Percentiles rank a stretch among this genome's conserved stretches.
phyloP scores from a whole-genome alignment of 2,797 vertebrate genomes.

The Macropus fuliginosus region DNA sequence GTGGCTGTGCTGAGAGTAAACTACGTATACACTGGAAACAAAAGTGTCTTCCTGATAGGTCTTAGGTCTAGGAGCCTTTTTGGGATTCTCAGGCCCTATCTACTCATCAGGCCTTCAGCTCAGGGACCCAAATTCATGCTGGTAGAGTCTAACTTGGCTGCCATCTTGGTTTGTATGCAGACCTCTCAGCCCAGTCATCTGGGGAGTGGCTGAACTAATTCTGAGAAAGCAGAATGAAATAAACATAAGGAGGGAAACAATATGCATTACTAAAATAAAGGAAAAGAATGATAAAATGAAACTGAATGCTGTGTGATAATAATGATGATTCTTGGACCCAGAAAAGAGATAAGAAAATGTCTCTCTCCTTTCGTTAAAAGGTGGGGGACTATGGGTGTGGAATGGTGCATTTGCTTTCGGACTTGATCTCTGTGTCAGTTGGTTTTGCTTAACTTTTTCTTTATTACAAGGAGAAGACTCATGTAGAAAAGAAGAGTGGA shows the following conservation, averaged over 20 bases:
- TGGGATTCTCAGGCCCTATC: not conserved
- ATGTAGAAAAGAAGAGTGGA: not conserved
- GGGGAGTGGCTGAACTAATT: not conserved
- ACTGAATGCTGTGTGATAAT: not conserved
- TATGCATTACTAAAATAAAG: not conserved
- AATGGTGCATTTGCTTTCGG: not conserved
- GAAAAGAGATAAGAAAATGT: not conserved
- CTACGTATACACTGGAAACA: not conserved
- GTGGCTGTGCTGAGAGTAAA: not conserved
- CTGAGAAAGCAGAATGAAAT: not conserved
- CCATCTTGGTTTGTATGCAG: not conserved
- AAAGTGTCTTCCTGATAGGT: not conserved
- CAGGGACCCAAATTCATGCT: not conserved
- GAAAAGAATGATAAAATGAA: not conserved
- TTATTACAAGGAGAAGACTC: not conserved
- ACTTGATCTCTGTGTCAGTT: not conserved
- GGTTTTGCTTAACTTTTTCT: not conserved
- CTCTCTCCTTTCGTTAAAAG: not conserved
- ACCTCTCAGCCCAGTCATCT: not conserved
- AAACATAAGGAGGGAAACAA: not conserved
- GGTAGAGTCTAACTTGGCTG: not conserved
- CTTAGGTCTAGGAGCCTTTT: not conserved
- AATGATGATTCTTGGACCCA: not conserved
- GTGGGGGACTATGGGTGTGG: not conserved
- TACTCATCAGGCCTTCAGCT: not conserved